Conservation (phyloP, 2,797 vertebrate species). For the Etheostoma nigrum region DNA sequence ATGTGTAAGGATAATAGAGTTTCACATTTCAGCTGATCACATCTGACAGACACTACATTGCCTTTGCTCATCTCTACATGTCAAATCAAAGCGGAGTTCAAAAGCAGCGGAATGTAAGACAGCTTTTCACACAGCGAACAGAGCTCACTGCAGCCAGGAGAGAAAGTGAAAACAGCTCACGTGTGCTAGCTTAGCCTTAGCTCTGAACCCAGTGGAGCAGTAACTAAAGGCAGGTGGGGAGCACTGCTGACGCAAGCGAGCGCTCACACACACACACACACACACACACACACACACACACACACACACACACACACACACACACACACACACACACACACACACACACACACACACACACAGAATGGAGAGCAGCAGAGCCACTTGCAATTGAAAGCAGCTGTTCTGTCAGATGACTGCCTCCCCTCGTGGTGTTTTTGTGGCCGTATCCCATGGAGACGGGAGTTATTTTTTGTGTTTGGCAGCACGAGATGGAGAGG, state of each 20-base stretch:
- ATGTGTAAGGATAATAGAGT: not conserved
- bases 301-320: constrained; percentile 12
- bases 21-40: constrained; percentile 20
- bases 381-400: constrained; percentile 86
- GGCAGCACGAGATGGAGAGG: constrained; percentile 77
- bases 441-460: constrained; percentile 83
- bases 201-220: constrained; percentile 63
- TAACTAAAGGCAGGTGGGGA: constrained; percentile 79
- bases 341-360: constrained; percentile 35
- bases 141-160: constrained; percentile 45
- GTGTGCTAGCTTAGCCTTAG: constrained; percentile 63
- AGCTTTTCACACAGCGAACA: constrained; percentile 25
- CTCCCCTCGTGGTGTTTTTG: constrained; percentile 80
- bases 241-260: constrained; percentile 71
- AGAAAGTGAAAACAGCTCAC: constrained; percentile 48
- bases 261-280: constrained; percentile 19
- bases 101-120: constrained; percentile 24
- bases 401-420: constrained; percentile 83
- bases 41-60: constrained; percentile 19
- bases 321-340: constrained; percentile 27
- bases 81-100: constrained; percentile 30
- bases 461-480: constrained; percentile 81
- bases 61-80: constrained; percentile 32
- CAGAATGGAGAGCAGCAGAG: constrained; percentile 60
- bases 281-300: constrained; percentile 6